Evolutionary conservation across 2,888 invertebrate species (phyloP).

Genomic region (Aspidiotus destructor): DNA sequence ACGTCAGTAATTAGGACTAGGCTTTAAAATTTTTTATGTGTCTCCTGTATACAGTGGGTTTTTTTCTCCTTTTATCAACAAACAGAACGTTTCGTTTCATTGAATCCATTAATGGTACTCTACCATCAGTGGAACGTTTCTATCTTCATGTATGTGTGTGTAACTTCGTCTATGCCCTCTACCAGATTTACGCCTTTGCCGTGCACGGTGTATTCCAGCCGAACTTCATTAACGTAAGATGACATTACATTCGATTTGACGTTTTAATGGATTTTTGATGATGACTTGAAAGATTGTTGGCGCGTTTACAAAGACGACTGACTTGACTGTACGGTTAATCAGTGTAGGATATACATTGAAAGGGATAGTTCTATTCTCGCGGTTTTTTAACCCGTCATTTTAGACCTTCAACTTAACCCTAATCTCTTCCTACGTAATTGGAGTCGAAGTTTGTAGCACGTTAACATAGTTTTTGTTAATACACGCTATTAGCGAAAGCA

Average conservation of each 20-base stretch:
- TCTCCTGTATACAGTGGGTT: too few species aligned
- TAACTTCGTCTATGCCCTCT: too few species aligned
- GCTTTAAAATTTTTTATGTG: too few species aligned
- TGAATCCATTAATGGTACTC: too few species aligned
- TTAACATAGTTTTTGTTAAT: constrained; percentile 1
- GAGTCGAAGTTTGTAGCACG: neutral
- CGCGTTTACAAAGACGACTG: neutral
- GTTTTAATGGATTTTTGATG: constrained; percentile 2
- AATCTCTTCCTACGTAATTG: neutral
- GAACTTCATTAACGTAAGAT: neutral
- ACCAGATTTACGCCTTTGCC: too few species aligned
- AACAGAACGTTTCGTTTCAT: too few species aligned
- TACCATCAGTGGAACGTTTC: too few species aligned
- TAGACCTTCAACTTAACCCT: constrained; percentile 1
- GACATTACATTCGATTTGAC: neutral
- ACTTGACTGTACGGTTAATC: neutral
- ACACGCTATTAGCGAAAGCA: neutral
- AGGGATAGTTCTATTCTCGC: neutral
- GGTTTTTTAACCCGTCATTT: neutral
- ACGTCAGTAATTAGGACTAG: too few species aligned
- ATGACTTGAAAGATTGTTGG: constrained; percentile 2
- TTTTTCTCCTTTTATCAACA: too few species aligned
- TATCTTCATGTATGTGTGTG: too few species aligned
- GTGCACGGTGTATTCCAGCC: neutral
- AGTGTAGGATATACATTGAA: neutral